Conservation (phyloP, 2,113 vertebrate genomes). For the Panurus biarmicus region DNA sequence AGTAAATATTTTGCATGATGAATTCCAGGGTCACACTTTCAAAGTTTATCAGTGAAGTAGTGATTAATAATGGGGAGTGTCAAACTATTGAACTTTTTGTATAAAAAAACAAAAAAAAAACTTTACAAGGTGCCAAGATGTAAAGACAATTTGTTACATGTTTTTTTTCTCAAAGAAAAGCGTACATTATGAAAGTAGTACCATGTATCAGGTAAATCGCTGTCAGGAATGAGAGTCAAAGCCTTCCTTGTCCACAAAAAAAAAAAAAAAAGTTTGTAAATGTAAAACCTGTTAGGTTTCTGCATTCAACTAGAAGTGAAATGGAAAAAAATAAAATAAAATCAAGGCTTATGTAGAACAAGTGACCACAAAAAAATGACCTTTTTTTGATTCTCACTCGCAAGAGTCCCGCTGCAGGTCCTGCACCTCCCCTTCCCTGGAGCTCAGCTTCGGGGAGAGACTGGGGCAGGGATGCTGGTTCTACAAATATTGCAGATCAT, state of each 20-base stretch:
- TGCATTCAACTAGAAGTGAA: conserved; percentile 40
- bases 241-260: conserved; percentile 61
- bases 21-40: conserved; percentile 84
- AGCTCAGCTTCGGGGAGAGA: neutral
- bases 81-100: conserved; percentile 88
- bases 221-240: conserved; percentile 72
- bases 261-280: conserved; percentile 30
- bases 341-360: conserved; percentile 51
- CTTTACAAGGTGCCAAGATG: conserved; percentile 96
- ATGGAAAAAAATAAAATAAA: neutral
- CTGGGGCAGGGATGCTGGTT: neutral
- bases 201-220: conserved; percentile 70
- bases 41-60: conserved; percentile 83
- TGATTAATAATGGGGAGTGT: conserved; percentile 88
- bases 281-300: conserved; percentile 47
- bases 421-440: neutral
- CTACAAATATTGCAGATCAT: conserved; percentile 30
- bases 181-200: conserved; percentile 72
- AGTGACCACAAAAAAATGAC: neutral
- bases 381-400: conserved; percentile 33
- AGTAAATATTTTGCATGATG: conserved; percentile 89
- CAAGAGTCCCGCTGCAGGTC: neutral
- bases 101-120: conserved; percentile 81
- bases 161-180: conserved; percentile 73
- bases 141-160: conserved; percentile 90